Evolutionary conservation across 2,797 vertebrate genomes (phyloP), one percentile per base, ranked within the genome.

Genomic region (Acestrorhynchus altus): DNA sequence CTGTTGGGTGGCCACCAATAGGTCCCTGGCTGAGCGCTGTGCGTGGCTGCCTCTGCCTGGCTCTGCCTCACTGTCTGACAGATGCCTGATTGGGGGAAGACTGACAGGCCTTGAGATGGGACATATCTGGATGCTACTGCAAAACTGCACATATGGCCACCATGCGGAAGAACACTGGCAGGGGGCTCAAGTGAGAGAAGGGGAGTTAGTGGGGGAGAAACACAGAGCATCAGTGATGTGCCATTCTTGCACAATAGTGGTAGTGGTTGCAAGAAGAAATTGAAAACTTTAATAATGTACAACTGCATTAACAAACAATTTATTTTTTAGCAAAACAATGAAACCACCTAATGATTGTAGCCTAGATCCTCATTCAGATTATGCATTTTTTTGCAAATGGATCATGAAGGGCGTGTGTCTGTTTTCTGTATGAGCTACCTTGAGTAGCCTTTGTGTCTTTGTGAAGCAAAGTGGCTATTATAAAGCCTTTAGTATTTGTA

Each of bases 81-180:
- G 84, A 86, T 86, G 84, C 79, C 79, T 87, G 72, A 67, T 81
- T 77, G 76, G 56, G 67, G 79, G 47, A 82, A 84, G 82, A 82
- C 81, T 88, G 84, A 87, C 79, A 82, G 76, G 81, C 85, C 87
- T 85, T 80, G 68, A 76, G 84, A 80, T 82, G 78, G 72, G 72
- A 80, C 70, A 72, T 78, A 72, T 83, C 72, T 78, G 72, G 46
- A 78, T 79, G 80, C 72, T 60, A 82, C 80, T 82, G 78, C 57
- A 63, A 74, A 82, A 82, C 76, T 74, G 80, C 82, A 81, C 84
- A 86, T 84, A 83, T 86, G 80, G 84, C 66, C 31, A 56, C 74
- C 79, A 39, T 68, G 77, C 54, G 67, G 72, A 77, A 77, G 82
- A 84, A 75, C 80, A 79, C 71, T 70, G 78, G 76, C 42, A 80